A percentile compares a stretch with the other conserved stretches of the same genome.
Conservation (phyloP, 2,113 vertebrate species). For the Furnarius figulus region DNA sequence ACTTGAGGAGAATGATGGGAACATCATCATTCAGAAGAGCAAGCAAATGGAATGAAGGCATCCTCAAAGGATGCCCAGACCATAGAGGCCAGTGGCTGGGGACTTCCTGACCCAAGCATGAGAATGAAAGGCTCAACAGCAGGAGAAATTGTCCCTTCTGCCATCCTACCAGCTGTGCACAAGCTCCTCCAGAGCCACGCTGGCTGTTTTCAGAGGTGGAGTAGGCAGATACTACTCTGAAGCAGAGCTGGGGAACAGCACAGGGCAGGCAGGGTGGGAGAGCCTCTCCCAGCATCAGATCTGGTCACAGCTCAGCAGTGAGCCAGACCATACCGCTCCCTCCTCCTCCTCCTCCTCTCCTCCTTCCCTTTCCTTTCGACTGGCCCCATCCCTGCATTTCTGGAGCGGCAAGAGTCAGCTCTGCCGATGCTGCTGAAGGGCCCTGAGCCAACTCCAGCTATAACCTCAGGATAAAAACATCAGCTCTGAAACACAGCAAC, state of each 20-base stretch:
- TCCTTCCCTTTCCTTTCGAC: neutral
- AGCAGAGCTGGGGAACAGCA: neutral
- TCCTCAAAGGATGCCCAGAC: neutral
- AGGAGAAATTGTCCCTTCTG: neutral
- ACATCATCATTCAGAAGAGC: neutral
- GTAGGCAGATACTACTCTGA: neutral
- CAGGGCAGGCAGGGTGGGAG: neutral
- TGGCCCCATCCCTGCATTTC: neutral
- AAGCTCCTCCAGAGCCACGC: neutral
- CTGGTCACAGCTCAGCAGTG: neutral
- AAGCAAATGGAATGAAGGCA: neutral
- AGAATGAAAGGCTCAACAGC: neutral
- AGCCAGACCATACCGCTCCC: neutral
- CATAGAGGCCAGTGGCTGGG: neutral
- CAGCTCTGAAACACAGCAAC: conserved; percentile 27
- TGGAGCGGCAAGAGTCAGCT: conserved; percentile 12
- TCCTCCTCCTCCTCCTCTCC: neutral
- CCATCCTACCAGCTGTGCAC: neutral
- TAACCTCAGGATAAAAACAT: conserved; percentile 31
- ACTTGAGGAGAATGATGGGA: neutral
- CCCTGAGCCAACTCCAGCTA: neutral
- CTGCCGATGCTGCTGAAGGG: conserved; percentile 24
- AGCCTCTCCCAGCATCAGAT: neutral
- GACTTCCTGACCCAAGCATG: neutral
- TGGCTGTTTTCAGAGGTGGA: neutral